Conservation (phyloP, 2,888 invertebrate species). For the Clitarchus hookeri region DNA sequence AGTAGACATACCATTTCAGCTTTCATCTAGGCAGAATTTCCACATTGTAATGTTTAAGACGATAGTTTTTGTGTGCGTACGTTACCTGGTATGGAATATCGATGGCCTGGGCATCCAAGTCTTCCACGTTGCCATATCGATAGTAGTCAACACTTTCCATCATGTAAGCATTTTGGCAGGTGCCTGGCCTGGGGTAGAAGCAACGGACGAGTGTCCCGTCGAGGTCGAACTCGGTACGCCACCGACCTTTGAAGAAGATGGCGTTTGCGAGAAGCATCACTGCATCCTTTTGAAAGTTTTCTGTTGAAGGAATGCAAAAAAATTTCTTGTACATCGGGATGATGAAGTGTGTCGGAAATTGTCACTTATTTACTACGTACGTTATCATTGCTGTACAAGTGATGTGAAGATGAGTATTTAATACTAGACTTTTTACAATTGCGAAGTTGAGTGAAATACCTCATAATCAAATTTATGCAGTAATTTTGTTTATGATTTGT, state of each 20-base stretch:
- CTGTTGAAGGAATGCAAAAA: constrained; percentile 52
- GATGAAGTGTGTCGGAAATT: neutral
- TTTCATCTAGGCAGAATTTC: neutral
- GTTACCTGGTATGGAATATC: constrained; percentile 76
- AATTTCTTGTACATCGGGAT: neutral
- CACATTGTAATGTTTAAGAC: neutral
- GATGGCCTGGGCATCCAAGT: constrained; percentile 69
- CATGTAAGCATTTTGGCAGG: constrained; percentile 66
- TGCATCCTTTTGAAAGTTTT: constrained; percentile 57
- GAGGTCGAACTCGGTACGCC: constrained; percentile 69
- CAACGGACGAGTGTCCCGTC: constrained; percentile 59
- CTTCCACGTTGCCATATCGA: constrained; percentile 63
- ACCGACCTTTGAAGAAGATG: constrained; percentile 77
- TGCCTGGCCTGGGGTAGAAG: constrained; percentile 66
- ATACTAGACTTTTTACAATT: too few relatives aligned
- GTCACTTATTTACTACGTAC: too few relatives aligned
- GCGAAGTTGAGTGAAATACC: too few relatives aligned
- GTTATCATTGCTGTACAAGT: too few relatives aligned
- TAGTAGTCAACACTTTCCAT: constrained; percentile 69
- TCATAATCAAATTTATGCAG: too few relatives aligned
- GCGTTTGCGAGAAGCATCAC: constrained; percentile 75
- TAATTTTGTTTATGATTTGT: too few relatives aligned
- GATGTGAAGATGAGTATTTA: too few relatives aligned
- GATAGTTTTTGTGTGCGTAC: constrained; percentile 29
- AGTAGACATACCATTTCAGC: too few relatives aligned